phyloP scores from a whole-genome alignment of 2,888 invertebrate genomes.

The Agelastica alni region DNA sequence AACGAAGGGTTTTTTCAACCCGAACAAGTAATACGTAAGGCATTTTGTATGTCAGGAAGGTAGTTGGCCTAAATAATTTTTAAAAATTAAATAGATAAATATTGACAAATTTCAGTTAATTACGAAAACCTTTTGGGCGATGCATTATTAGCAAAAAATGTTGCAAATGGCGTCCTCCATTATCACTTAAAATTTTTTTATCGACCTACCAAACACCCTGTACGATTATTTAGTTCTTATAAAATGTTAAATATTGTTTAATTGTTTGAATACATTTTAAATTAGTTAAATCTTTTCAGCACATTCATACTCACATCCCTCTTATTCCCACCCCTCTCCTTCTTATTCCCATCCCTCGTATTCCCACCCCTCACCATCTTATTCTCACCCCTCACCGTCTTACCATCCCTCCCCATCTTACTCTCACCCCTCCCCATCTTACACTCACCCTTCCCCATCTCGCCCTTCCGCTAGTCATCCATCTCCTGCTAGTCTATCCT shows the following conservation, averaged over 20 bases:
- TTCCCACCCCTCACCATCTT: conserved; percentile 25
- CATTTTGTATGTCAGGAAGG: no score
- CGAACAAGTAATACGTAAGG: no score
- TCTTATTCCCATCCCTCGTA: conserved; percentile 13
- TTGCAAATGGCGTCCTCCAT: no score
- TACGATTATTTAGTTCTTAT: no score
- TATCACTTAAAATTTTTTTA: neutral
- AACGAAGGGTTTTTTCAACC: neutral
- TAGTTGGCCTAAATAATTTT: no score
- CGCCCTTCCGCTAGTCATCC: conserved; percentile 16
- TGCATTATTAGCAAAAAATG: no score
- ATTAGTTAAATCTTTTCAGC: no score
- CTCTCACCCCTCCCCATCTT: conserved; percentile 17
- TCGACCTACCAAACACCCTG: neutral
- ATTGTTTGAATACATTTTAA: no score
- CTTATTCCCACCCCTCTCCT: conserved; percentile 21
- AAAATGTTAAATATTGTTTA: no score
- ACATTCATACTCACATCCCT: conserved; percentile 18
- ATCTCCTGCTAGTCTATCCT: conserved; percentile 14
- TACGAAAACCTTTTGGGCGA: no score
- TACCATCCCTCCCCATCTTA: conserved; percentile 16
- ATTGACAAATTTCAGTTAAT: no score
- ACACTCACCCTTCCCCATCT: conserved; percentile 20
- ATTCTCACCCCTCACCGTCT: conserved; percentile 25
- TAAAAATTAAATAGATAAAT: no score